Conservation (phyloP, 1,140 invertebrate species). For the Octopus sinensis region DNA sequence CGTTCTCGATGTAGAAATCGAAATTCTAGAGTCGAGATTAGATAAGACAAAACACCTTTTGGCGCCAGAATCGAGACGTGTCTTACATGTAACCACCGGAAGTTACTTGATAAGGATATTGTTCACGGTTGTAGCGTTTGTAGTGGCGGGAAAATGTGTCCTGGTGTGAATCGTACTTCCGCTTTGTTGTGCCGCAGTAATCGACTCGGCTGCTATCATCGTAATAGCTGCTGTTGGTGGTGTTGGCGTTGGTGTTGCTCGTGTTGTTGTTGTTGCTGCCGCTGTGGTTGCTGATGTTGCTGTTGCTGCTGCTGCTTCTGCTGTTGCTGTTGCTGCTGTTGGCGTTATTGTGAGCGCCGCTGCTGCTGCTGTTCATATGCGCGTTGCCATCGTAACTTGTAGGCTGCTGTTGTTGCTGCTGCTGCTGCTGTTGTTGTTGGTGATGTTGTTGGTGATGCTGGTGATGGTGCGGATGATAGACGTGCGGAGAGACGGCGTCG, state of each 20-base stretch:
- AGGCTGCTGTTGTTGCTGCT: too few species aligned
- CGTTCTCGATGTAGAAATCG: too few species aligned
- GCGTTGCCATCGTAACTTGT: background rate
- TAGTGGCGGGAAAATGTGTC: background rate
- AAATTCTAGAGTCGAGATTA: too few species aligned
- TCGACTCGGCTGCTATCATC: background rate
- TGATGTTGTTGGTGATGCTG: too few species aligned
- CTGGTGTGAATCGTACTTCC: background rate
- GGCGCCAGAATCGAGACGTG: too few species aligned
- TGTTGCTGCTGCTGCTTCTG: background rate
- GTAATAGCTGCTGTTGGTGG: background rate
- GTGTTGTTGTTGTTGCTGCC: background rate
- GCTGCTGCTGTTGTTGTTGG: too few species aligned
- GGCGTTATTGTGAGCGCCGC: background rate
- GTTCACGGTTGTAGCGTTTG: background rate
- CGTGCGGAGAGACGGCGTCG: background rate
- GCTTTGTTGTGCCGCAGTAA: background rate
- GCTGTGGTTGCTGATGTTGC: background rate
- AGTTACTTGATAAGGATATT: background rate
- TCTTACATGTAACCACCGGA: background rate
- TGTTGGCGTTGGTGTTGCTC: background rate
- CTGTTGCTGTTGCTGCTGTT: background rate
- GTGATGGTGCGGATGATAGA: background rate
- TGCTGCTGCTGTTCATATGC: background rate
- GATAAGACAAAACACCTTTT: too few species aligned